These are phyloP conservation scores for Eulemur rufifrons DNA, from an alignment of 2,113 vertebrate genomes.

Conservation along the genomic window DNA sequence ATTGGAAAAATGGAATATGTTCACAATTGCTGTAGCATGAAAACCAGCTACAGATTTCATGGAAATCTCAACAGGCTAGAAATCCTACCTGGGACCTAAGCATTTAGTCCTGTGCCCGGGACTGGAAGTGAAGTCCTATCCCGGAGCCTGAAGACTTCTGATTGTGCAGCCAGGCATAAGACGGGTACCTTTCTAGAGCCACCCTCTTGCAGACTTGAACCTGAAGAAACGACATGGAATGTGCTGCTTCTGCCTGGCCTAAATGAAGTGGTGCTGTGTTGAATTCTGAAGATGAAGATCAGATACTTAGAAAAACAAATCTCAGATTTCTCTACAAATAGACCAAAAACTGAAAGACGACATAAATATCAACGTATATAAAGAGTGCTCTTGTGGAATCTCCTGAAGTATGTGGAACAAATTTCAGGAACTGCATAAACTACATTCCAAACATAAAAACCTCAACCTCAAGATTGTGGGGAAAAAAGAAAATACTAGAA, in stretches of 20 bases:
- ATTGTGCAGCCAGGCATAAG: background rate
- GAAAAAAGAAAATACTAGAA: background rate
- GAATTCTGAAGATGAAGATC: slow-evolving; percentile 1
- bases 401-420: background rate
- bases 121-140: background rate
- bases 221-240: background rate
- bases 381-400: background rate
- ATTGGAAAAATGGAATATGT: background rate
- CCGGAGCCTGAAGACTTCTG: background rate
- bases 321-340: slow-evolving; percentile 14
- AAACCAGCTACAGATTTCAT: background rate
- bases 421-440: slow-evolving; percentile 18
- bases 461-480: background rate
- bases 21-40: background rate
- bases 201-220: background rate
- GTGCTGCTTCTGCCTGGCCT: background rate
- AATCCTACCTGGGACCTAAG: background rate
- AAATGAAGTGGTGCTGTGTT: background rate
- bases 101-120: background rate
- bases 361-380: background rate
- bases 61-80: background rate
- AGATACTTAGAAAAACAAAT: background rate
- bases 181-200: background rate
- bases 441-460: slow-evolving; percentile 36
- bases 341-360: background rate